Evolutionary conservation across 2,888 invertebrate species (phyloP).

Genomic region (Hyposoter dolosus): DNA sequence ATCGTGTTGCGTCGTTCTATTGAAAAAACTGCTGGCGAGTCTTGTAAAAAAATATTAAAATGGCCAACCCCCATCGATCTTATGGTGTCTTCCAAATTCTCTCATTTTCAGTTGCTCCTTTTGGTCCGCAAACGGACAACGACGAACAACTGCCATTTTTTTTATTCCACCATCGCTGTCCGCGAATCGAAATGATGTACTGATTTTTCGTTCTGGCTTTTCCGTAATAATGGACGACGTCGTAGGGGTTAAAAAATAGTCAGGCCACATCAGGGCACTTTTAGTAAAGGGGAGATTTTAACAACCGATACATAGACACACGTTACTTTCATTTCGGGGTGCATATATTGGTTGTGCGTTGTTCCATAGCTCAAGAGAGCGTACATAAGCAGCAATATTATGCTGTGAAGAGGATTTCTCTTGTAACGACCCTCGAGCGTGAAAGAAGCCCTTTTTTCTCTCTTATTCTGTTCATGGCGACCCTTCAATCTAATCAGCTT

Average conservation of each 20-base stretch:
- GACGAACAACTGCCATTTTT: slow-evolving; percentile 2
- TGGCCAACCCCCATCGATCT: background rate
- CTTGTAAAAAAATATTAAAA: slow-evolving; percentile 6
- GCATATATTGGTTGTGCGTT: slow-evolving; percentile 39
- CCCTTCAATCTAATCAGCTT: slow-evolving; percentile 82
- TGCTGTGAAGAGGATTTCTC: slow-evolving; percentile 65
- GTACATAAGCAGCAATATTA: slow-evolving; percentile 66
- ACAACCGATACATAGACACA: slow-evolving; percentile 39
- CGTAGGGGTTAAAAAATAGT: slow-evolving; percentile 35
- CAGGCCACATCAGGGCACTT: slow-evolving; percentile 31
- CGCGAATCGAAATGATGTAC: slow-evolving; percentile 3
- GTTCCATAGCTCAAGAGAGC: slow-evolving; percentile 48
- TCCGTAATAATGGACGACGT: slow-evolving; percentile 43
- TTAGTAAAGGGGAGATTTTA: slow-evolving; percentile 59
- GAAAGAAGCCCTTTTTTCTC: slow-evolving; percentile 71
- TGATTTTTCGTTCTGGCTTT: slow-evolving; percentile 51
- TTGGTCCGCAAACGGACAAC: background rate
- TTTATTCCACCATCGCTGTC: background rate
- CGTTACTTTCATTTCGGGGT: slow-evolving; percentile 27
- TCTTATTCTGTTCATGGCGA: slow-evolving; percentile 57
- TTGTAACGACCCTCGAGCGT: slow-evolving; percentile 78
- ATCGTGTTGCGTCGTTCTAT: slow-evolving; percentile 1
- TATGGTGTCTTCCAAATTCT: background rate
- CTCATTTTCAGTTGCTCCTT: slow-evolving; percentile 13
- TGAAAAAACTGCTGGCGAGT: background rate